A percentile compares a stretch with the other conserved stretches of the same genome.
Evolutionary conservation across 1,140 invertebrate genomes (phyloP).

Genomic region (Scylla paramamosain): DNA sequence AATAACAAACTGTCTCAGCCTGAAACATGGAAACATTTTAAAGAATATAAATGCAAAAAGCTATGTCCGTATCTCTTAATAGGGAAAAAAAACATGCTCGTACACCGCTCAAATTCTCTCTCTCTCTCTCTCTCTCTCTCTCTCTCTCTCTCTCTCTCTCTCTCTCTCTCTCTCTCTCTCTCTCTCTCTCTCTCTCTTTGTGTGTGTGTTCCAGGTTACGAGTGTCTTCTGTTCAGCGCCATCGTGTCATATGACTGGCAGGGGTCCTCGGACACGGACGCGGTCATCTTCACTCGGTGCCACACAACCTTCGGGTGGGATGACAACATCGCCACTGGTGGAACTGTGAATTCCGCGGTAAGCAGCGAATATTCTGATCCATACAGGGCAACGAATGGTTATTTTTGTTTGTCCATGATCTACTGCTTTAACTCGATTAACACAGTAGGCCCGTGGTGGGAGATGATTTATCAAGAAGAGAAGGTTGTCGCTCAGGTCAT

Average conservation of each 20-base stretch:
- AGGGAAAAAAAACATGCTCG: no score
- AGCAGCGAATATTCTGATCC: background rate
- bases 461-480: no score
- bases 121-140: no score
- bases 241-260: background rate
- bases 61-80: no score
- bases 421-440: background rate
- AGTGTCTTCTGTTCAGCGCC: slow-evolving; percentile 24
- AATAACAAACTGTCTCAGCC: no score
- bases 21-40: no score
- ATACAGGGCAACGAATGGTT: background rate
- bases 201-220: no score
- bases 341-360: background rate
- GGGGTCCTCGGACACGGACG: background rate
- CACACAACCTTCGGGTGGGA: background rate
- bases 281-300: background rate
- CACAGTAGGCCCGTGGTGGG: background rate
- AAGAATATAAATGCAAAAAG: no score
- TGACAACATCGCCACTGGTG: background rate
- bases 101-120: no score
- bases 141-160: no score
- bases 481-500: background rate
- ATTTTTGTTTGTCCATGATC: background rate
- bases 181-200: no score
- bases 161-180: no score